Base-by-base conservation (phyloP, 2,113 vertebrate species). In the Lanius ludovicianus region DNA sequence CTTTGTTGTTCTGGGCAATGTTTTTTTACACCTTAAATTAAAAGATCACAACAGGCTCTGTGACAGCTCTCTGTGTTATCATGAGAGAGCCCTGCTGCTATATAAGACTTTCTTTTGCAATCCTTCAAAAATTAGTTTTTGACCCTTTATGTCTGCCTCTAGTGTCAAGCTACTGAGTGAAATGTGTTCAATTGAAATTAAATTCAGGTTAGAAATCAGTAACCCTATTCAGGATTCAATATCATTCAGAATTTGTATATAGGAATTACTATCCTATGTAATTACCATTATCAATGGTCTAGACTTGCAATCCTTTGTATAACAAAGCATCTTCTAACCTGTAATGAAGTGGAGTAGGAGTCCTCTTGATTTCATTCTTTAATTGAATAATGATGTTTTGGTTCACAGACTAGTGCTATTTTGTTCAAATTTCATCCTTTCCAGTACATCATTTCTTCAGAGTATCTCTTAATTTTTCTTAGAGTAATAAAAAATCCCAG, bases 401-500 rank as follows among this genome's bases (percentile, higher is more conserved):
- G 3, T 87, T 84, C 6, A 1, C 19, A 78, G 16, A 10, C 13
- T 22, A 39, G 14, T 71, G 16, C 39, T 84, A 50, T 50, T 78
- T 62, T 59, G 15, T 67, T 70, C 56, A 81, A 63, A 70, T 59
- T 19, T 10, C 30, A 47, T 39, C 23, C 17, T 19, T 87, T 67
- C 6, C 11, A 68, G 24, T 22, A 46, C 11, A 10, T 59, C 0
- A 19, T n/a, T 91, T 81, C 49, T 25, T 76, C 33, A 74, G 60
- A 81, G 4, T 15, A 56, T 23, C 46, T 91, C 11, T 57, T 60
- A 11, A 5, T 65, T 57, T 84, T 82, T 46, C 18, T n/a, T 42
- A 35, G 2, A 56, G 15, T 25, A 55, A 69, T 41, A 1, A 8
- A 76, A n/a, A 1, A 1, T 2, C 11, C 3, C 22, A 52, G 7